Evolutionary conservation across 2,797 vertebrate species (phyloP).

Genomic region (Chanos chanos): DNA sequence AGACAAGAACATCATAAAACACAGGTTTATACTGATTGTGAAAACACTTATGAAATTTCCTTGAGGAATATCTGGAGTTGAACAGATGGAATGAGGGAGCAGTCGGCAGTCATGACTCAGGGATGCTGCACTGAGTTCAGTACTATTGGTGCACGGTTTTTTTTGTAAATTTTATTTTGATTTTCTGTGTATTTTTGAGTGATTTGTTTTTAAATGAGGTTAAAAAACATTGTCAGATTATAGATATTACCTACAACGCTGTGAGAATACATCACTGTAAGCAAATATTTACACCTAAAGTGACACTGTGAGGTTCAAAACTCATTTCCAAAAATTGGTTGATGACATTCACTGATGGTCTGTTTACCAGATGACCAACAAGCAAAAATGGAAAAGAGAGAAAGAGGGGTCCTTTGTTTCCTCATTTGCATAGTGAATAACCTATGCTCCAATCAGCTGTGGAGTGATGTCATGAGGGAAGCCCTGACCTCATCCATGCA

Average conservation of each 20-base stretch:
- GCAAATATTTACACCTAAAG: too few species aligned
- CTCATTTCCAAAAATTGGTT: too few species aligned
- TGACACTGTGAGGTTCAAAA: too few species aligned
- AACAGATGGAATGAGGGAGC: not conserved
- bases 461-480: constrained; percentile 67
- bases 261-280: too few species aligned
- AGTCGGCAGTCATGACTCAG: too few species aligned
- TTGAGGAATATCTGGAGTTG: not conserved
- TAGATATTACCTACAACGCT: too few species aligned
- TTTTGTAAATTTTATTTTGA: too few species aligned
- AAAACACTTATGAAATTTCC: not conserved
- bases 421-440: constrained; percentile 17
- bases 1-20: not conserved
- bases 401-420: constrained; percentile 16
- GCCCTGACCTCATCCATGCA: constrained; percentile 55
- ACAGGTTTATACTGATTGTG: not conserved
- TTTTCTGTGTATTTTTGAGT: too few species aligned
- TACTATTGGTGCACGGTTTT: too few species aligned
- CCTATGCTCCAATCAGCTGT: constrained; percentile 61
- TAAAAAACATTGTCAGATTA: too few species aligned
- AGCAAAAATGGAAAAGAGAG: constrained; percentile 1
- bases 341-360: not conserved
- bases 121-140: too few species aligned
- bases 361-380: not conserved
- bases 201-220: too few species aligned